Conservation (phyloP, 53 echinoderm and acorn worm species). For the Echinometra lucunter region DNA sequence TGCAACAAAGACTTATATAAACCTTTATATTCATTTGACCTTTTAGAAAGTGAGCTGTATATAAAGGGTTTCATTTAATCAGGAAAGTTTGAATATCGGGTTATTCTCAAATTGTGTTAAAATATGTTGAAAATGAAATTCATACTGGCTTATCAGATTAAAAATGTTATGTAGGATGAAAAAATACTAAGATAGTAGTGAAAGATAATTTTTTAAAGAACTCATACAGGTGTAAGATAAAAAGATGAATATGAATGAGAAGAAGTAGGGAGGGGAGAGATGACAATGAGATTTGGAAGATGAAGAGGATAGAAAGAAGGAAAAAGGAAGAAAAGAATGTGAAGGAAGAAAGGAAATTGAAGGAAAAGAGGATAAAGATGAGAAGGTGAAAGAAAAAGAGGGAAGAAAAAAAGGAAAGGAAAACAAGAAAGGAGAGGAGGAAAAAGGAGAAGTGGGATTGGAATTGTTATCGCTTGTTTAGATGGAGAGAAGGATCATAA, state of each 20-base stretch:
- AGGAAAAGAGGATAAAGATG: not conserved
- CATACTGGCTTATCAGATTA: not conserved
- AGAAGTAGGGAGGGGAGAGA: no score
- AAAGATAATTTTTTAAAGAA: not conserved
- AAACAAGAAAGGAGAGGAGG: no score
- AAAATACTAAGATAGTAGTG: not conserved
- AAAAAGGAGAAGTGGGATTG: no score
- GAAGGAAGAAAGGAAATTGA: no score
- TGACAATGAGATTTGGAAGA: no score
- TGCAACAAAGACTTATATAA: not conserved
- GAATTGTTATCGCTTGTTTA: no score
- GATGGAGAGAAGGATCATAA: no score
- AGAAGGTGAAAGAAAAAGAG: not conserved
- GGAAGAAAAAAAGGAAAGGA: not conserved
- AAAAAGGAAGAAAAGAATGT: no score
- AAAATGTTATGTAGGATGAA: not conserved
- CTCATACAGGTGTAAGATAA: no score
- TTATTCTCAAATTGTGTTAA: not conserved
- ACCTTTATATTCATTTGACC: not conserved
- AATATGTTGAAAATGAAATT: not conserved
- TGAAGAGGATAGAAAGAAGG: no score
- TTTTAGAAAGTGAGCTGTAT: not conserved
- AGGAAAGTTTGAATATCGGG: not conserved
- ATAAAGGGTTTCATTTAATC: not conserved
- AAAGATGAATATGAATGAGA: no score